phyloP scores from a whole-genome alignment of 2,888 invertebrate species.

The Branchipolynoe longqiensis region DNA sequence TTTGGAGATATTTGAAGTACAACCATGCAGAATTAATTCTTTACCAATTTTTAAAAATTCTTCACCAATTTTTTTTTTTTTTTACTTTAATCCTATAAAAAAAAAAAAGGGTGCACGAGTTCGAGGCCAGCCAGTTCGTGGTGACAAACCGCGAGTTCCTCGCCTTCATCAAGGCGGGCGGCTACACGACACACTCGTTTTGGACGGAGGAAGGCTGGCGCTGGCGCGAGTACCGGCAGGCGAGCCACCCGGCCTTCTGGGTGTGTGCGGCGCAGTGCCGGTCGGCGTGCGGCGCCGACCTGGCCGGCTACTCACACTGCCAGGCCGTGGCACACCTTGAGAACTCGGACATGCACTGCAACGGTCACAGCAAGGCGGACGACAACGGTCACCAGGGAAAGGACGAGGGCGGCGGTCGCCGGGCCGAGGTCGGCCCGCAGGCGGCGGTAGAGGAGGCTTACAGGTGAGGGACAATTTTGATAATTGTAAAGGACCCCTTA shows the following conservation, averaged over 20 bases:
- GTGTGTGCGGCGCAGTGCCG: constrained; percentile 77
- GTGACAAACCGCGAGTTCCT: constrained; percentile 78
- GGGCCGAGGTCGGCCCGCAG: neutral
- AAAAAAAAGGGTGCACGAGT: constrained; percentile 78
- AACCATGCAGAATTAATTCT: too few species aligned
- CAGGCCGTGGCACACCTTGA: constrained; percentile 45
- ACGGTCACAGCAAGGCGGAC: constrained; percentile 62
- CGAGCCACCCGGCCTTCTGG: constrained; percentile 80
- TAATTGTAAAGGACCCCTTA: neutral
- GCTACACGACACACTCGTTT: constrained; percentile 73
- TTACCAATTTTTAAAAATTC: too few species aligned
- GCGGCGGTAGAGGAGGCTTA: neutral
- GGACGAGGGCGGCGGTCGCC: constrained; percentile 64
- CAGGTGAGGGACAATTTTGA: constrained; percentile 17
- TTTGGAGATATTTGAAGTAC: too few species aligned
- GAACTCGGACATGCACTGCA: constrained; percentile 62
- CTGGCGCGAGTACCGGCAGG: constrained; percentile 76
- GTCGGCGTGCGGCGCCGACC: constrained; percentile 76
- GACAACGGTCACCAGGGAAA: constrained; percentile 65
- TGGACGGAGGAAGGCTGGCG: constrained; percentile 80
- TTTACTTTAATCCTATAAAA: too few species aligned
- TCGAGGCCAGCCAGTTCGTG: constrained; percentile 77
- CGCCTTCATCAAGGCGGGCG: constrained; percentile 77
- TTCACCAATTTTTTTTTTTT: too few species aligned
- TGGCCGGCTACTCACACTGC: constrained; percentile 77